Conservation (phyloP, 1,140 invertebrate species). For the Eumaeus atala region DNA sequence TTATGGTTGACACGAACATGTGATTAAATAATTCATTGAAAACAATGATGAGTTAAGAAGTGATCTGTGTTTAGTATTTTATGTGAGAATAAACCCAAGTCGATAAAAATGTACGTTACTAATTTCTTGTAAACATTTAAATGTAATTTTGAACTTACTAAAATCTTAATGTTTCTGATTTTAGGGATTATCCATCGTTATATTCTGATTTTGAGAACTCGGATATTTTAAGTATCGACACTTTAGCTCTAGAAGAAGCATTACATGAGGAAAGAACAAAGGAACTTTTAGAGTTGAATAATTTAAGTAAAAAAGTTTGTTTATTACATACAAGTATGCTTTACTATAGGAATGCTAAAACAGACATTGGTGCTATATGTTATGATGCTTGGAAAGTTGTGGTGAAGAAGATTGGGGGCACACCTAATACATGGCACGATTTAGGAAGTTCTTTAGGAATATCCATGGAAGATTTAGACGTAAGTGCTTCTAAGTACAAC, state of each 20-base stretch:
- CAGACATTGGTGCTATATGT: slow-evolving; percentile 47
- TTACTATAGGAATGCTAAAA: slow-evolving; percentile 58
- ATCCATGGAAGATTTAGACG: slow-evolving; percentile 51
- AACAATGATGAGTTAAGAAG: no score
- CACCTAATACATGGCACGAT: slow-evolving; percentile 53
- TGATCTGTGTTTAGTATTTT: no score
- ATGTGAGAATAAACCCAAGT: no score
- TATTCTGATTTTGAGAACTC: slow-evolving; percentile 45
- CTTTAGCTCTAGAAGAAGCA: slow-evolving; percentile 46
- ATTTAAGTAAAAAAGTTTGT: slow-evolving; percentile 50
- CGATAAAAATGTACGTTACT: no score
- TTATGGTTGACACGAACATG: no score
- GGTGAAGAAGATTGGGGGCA: slow-evolving; percentile 50
- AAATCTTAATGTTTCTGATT: neutral
- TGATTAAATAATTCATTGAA: no score
- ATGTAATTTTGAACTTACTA: no score
- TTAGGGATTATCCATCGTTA: slow-evolving; percentile 36
- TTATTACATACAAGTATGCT: slow-evolving; percentile 59
- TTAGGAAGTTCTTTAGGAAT: slow-evolving; percentile 48
- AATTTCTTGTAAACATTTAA: no score
- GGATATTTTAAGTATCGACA: slow-evolving; percentile 58
- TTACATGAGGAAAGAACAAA: slow-evolving; percentile 44
- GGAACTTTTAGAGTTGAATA: slow-evolving; percentile 49
- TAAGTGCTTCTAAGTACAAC: no score
- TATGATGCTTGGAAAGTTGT: slow-evolving; percentile 56